Evolutionary conservation across 1,140 invertebrate species (phyloP).

Genomic region (Drosophila tani): DNA sequence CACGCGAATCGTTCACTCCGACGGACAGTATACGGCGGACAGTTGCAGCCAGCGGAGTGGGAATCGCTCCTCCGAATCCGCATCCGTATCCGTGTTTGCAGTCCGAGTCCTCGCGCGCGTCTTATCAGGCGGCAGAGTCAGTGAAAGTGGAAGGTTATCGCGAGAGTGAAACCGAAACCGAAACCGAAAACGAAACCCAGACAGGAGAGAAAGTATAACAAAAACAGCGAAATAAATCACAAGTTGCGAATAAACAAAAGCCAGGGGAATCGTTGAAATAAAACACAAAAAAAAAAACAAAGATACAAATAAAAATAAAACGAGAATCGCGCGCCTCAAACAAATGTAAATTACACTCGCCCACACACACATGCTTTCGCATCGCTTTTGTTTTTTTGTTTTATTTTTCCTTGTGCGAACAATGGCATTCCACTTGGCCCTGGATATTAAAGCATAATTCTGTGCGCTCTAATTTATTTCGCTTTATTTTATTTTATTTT

Average conservation of each 20-base stretch:
- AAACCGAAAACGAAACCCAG: constrained; percentile 24
- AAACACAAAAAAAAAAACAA: constrained; percentile 41
- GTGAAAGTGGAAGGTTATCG: constrained; percentile 47
- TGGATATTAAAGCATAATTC: constrained; percentile 73
- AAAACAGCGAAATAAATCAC: constrained; percentile 75
- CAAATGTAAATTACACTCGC: constrained; percentile 51
- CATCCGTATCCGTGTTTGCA: constrained; percentile 9
- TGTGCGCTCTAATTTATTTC: constrained; percentile 58
- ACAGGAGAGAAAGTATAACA: constrained; percentile 66
- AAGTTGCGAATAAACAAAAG: constrained; percentile 59
- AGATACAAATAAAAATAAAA: constrained; percentile 52
- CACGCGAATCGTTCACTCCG: constrained; percentile 65
- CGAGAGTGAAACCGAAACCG: constrained; percentile 35
- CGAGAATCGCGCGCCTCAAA: constrained; percentile 33
- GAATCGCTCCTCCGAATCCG: constrained; percentile 31
- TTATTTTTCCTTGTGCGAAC: not conserved
- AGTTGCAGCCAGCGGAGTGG: constrained; percentile 12
- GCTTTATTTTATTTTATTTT: constrained; percentile 11
- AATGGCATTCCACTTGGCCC: constrained; percentile 24
- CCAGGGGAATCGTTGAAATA: constrained; percentile 32
- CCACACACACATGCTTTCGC: constrained; percentile 25
- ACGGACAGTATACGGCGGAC: constrained; percentile 19
- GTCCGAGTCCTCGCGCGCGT: constrained; percentile 45
- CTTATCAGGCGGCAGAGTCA: constrained; percentile 62
- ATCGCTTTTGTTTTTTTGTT: constrained; percentile 1